phyloP scores from a whole-genome alignment of 2,888 invertebrate genomes.

The Omphaloscelis lunosa region DNA sequence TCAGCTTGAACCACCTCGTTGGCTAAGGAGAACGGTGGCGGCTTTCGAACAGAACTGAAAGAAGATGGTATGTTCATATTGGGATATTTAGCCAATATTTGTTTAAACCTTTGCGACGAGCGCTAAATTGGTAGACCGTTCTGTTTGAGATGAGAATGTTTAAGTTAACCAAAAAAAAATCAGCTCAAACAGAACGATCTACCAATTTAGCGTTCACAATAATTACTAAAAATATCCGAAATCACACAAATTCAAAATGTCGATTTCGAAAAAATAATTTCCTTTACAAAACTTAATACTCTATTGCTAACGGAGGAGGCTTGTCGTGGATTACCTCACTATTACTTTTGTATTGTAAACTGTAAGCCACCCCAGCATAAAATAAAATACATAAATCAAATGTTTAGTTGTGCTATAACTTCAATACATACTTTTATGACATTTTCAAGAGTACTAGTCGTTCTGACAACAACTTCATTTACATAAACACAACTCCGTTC shows the following conservation, averaged over 20 bases:
- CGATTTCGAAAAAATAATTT: not conserved
- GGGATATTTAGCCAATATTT: conserved; percentile 52
- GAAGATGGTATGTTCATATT: not conserved
- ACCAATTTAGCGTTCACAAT: not conserved
- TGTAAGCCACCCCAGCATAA: not conserved
- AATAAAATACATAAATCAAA: not conserved
- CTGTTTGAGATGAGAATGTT: not conserved
- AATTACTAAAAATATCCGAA: not conserved
- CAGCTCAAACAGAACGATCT: not conserved
- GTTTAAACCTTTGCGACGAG: not conserved
- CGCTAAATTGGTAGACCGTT: not conserved
- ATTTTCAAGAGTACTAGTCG: not conserved
- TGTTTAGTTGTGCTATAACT: not conserved
- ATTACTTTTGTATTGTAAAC: not conserved
- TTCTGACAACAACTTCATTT: not conserved
- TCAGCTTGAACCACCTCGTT: conserved; percentile 79
- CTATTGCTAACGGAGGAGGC: not conserved
- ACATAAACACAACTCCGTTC: not conserved
- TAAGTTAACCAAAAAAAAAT: not conserved
- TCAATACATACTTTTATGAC: not conserved
- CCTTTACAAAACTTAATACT: not conserved
- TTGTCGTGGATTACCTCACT: not conserved
- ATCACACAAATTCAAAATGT: not conserved
- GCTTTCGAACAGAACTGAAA: conserved; percentile 78
- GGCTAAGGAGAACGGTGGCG: conserved; percentile 74